Percentiles rank a stretch among this genome's conserved stretches.
Conservation (phyloP, 1,140 invertebrate genomes). For the Drosophila orosa region DNA sequence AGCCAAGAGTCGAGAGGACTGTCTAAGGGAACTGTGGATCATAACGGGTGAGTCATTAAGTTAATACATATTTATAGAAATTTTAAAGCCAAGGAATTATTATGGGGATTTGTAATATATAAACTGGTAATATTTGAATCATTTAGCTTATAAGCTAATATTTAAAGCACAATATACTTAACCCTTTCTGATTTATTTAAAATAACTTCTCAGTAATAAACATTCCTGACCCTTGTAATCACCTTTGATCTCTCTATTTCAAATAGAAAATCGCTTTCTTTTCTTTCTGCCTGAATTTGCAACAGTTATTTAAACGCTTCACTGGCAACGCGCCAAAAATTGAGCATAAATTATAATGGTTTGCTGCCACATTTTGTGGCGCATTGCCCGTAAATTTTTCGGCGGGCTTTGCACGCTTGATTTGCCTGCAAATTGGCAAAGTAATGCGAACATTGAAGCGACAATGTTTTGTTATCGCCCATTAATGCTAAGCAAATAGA, state of each 20-base stretch:
- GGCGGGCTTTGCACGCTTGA: slow-evolving; percentile 55
- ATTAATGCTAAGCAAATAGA: slow-evolving; percentile 68
- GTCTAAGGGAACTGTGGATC: slow-evolving; percentile 84
- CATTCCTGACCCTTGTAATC: background rate
- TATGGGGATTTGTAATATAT: background rate
- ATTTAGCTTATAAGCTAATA: background rate
- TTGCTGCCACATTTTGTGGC: slow-evolving; percentile 35
- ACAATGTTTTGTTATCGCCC: slow-evolving; percentile 47
- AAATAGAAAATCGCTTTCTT: background rate
- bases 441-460: slow-evolving; percentile 35
- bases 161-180: too few species aligned
- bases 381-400: slow-evolving; percentile 51
- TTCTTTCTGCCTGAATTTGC: slow-evolving; percentile 1
- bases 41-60: slow-evolving; percentile 79
- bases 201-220: background rate
- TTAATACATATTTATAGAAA: background rate
- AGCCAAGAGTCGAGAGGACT: slow-evolving; percentile 83
- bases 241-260: background rate
- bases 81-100: background rate
- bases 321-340: slow-evolving; percentile 9
- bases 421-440: slow-evolving; percentile 57
- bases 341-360: slow-evolving; percentile 35
- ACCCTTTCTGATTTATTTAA: background rate
- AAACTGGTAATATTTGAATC: background rate
- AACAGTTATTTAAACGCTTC: slow-evolving; percentile 30